Percentiles rank a stretch among this genome's conserved stretches.
These are phyloP conservation scores for Anguilla japonica DNA, from an alignment of 2,113 vertebrate species.

Conservation along the genomic window DNA sequence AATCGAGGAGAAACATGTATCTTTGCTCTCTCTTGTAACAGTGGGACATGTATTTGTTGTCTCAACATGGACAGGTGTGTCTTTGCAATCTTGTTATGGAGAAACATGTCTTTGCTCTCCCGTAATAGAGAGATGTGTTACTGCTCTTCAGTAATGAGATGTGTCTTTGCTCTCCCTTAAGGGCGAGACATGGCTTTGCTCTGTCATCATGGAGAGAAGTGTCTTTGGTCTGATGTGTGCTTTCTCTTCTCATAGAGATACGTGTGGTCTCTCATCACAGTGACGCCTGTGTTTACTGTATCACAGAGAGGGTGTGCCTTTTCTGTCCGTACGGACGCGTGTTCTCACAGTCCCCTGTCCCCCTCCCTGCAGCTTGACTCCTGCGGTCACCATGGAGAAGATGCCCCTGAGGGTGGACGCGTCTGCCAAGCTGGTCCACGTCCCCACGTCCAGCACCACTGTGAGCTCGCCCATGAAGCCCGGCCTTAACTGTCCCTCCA, in stretches of 20 bases:
- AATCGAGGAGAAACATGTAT: too few relatives aligned
- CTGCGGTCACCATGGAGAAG: slow-evolving; percentile 94
- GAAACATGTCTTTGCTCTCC: not conserved
- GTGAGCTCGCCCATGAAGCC: slow-evolving; percentile 95
- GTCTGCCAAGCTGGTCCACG: slow-evolving; percentile 81
- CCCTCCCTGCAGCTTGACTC: slow-evolving; percentile 75
- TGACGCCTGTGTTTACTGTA: slow-evolving; percentile 26
- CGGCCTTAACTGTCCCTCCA: slow-evolving; percentile 98
- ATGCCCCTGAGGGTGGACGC: slow-evolving; percentile 87
- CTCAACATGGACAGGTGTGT: not conserved
- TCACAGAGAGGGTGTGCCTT: slow-evolving; percentile 19
- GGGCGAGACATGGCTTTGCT: not conserved
- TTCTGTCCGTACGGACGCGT: not conserved
- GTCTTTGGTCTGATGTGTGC: not conserved
- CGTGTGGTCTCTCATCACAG: not conserved
- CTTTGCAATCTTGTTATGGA: not conserved
- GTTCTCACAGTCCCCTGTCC: slow-evolving; percentile 35
- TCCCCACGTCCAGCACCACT: slow-evolving; percentile 88
- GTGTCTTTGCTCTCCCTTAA: too few relatives aligned
- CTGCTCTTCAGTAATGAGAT: too few relatives aligned
- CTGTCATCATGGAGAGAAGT: not conserved
- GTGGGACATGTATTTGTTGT: not conserved
- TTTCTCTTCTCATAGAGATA: not conserved
- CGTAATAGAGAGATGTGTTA: not conserved
- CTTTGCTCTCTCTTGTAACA: too few relatives aligned